Percentiles rank a stretch among this genome's conserved stretches.
phyloP scores from a whole-genome alignment of 2,888 invertebrate genomes.

The Lycia hirtaria region DNA sequence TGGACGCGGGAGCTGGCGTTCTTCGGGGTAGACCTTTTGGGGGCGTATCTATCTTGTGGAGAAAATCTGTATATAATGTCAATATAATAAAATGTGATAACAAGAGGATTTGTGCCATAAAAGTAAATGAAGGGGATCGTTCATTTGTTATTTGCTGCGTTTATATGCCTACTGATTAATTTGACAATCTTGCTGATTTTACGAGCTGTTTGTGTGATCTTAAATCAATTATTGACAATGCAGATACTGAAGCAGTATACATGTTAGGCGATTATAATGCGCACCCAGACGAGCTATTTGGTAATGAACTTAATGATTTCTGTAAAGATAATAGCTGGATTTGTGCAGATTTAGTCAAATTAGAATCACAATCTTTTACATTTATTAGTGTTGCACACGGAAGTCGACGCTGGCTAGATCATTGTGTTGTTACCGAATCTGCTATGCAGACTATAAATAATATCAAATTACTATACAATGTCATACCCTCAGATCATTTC shows the following conservation, averaged over 20 bases:
- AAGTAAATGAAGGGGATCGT: neutral
- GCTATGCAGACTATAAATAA: neutral
- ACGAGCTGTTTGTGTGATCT: neutral
- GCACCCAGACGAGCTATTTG: neutral
- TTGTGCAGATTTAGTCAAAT: neutral
- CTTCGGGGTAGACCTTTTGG: constrained; percentile 31
- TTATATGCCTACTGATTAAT: neutral
- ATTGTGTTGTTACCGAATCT: neutral
- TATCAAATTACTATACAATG: neutral
- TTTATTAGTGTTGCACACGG: neutral
- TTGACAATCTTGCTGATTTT: neutral
- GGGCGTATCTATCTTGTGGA: constrained; percentile 33
- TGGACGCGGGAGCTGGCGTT: constrained; percentile 25
- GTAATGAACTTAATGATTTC: neutral
- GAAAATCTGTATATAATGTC: constrained; percentile 23
- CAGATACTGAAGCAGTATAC: neutral
- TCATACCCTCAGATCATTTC: neutral
- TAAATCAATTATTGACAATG: neutral
- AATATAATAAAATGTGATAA: constrained; percentile 21
- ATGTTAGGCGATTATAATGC: neutral
- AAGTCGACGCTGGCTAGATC: neutral
- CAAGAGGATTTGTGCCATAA: neutral
- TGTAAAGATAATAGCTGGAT: neutral
- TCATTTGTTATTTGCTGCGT: neutral
- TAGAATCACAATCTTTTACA: neutral